Conservation (phyloP, 1,140 invertebrate species). For the Helicoverpa armigera region DNA sequence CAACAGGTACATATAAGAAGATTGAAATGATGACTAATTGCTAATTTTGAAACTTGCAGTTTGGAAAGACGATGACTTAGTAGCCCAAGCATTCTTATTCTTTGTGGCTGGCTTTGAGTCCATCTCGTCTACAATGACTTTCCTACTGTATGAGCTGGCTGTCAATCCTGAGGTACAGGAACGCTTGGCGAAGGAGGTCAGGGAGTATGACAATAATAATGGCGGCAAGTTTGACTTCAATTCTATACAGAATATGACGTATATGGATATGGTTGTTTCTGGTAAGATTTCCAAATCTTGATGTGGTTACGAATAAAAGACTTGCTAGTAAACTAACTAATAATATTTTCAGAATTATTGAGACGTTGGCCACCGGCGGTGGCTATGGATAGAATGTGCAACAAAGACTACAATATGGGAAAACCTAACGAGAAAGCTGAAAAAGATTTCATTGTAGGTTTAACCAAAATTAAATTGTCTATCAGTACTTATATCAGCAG, state of each 20-base stretch:
- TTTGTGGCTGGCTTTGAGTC: conserved; percentile 88
- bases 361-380: conserved; percentile 83
- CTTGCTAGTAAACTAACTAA: not conserved
- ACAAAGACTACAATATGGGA: conserved; percentile 73
- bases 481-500: not conserved
- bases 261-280: conserved; percentile 62
- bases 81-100: conserved; percentile 54
- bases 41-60: conserved; percentile 39
- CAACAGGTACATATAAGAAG: not conserved
- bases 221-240: conserved; percentile 54
- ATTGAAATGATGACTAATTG: not conserved
- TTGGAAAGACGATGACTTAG: conserved; percentile 64
- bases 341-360: conserved; percentile 81
- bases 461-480: not conserved
- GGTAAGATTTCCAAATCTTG: conserved; percentile 45
- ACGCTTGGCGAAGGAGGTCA: conserved; percentile 59
- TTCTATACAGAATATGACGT: conserved; percentile 52
- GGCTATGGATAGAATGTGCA: conserved; percentile 75
- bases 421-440: conserved; percentile 54
- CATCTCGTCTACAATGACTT: conserved; percentile 86
- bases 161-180: conserved; percentile 87
- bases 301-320: not conserved
- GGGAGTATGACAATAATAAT: conserved; percentile 46
- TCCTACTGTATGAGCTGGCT: conserved; percentile 86
- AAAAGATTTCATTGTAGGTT: conserved; percentile 60